Evolutionary conservation across 1,140 invertebrate genomes (phyloP), one percentile per base, ranked within the genome.

Genomic region (Theocolax elegans): DNA sequence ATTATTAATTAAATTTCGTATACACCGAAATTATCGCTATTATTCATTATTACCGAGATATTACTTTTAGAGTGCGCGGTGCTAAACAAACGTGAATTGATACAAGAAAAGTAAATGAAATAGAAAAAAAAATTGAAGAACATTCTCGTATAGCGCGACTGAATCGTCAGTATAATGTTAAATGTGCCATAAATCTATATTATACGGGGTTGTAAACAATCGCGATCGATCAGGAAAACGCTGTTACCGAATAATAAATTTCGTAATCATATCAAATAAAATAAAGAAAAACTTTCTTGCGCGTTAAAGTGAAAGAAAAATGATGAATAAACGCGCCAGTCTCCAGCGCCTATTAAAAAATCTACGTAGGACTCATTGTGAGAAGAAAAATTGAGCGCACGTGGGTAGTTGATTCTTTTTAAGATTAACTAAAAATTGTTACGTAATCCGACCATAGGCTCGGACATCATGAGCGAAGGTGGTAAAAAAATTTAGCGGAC

Each of bases 401-500:
- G 63, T 7, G 17, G n/a, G 79, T 76, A 78, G 74, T 80, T 82
- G 77, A 80, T 80, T 83, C 48, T 71, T 77, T 81, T 82, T 82
- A 77, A 80, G 77, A 62, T 63, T n/a, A 44, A 62, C 49, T 49
- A 35, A 44, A 54, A 81, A 83, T 79, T 82, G 78, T 83, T 82
- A 78, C 73, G 42, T 75, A 73, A 72, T 75, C 72, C 76, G 75
- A 76, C 68, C 71, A 38, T 73, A 75, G 75, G 77, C 49, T 78
- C 74, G 78, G 75, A 46, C 70, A 51, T 66, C 74, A 27, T 25
- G n/a, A 77, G 73, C 71, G 13, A 21, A 81, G 74, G 40, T 13
- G 15, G 25, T 10, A 35, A 40, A 64, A 56, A 31, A 83, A 80
- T 84, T 85, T 85, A 85, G 83, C 79, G 81, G 79, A 85, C 84